These are phyloP conservation scores for Mesorhabditis sp. DNA, from an alignment of 2,888 invertebrate genomes.

Conservation along the genomic window DNA sequence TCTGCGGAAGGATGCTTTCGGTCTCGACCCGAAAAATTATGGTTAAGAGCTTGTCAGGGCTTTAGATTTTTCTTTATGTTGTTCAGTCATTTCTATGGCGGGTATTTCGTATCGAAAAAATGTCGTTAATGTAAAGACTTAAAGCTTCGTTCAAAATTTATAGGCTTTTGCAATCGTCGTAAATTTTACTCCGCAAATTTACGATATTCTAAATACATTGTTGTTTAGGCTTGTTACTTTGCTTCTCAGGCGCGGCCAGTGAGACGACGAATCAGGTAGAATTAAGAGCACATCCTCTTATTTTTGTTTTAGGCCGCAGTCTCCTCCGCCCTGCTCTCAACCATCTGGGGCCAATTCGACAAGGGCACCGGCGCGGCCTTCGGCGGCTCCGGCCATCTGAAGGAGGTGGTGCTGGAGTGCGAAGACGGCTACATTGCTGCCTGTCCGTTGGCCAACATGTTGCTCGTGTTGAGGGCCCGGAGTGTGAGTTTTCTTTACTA, in stretches of 20 bases:
- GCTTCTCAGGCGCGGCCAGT: slow-evolving; percentile 14
- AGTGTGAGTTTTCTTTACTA: neutral
- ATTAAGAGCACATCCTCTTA: too few relatives aligned
- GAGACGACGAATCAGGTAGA: too few relatives aligned
- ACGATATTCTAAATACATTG: neutral
- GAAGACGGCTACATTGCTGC: slow-evolving; percentile 29
- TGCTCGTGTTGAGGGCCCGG: slow-evolving; percentile 22
- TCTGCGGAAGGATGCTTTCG: too few relatives aligned
- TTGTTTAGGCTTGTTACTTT: slow-evolving; percentile 33
- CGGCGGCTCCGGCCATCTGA: slow-evolving; percentile 24
- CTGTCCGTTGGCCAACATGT: slow-evolving; percentile 23
- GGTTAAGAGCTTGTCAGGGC: too few relatives aligned
- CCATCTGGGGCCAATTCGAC: slow-evolving; percentile 36
- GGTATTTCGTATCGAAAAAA: too few relatives aligned
- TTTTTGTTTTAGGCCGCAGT: slow-evolving; percentile 10
- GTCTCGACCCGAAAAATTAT: too few relatives aligned
- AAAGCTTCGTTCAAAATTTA: too few relatives aligned
- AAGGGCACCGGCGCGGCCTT: slow-evolving; percentile 9
- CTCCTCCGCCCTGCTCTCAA: slow-evolving; percentile 32
- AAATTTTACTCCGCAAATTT: too few relatives aligned
- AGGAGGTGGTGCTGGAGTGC: slow-evolving; percentile 26
- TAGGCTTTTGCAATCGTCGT: too few relatives aligned
- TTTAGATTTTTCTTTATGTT: too few relatives aligned
- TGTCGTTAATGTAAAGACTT: too few relatives aligned
- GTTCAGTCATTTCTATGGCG: too few relatives aligned